These are phyloP conservation scores for Acleris emargana DNA, from an alignment of 2,888 invertebrate genomes.

Conservation along the genomic window DNA sequence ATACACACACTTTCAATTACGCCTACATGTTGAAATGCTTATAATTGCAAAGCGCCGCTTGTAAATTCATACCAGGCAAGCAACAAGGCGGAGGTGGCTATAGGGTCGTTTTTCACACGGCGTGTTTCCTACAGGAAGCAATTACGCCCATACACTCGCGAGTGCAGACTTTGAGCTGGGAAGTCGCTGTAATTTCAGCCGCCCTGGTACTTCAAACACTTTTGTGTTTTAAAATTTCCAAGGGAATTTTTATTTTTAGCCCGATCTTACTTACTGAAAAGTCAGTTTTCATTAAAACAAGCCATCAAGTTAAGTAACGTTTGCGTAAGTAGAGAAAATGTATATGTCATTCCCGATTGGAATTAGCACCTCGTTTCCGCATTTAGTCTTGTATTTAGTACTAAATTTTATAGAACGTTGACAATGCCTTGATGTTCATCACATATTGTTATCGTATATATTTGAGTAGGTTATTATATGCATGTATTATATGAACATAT, in stretches of 20 bases:
- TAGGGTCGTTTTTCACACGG: constrained; percentile 61
- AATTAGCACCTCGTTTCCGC: no score
- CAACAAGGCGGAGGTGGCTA: constrained; percentile 51
- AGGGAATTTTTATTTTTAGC: not conserved
- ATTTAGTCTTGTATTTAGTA: no score
- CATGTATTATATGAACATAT: no score
- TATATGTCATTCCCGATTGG: no score
- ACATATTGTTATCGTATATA: no score
- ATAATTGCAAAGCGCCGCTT: constrained; percentile 53
- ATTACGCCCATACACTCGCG: constrained; percentile 43
- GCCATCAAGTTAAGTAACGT: no score
- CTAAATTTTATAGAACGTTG: no score
- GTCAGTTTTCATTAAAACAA: not conserved
- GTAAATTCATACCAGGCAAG: constrained; percentile 46
- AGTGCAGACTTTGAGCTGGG: constrained; percentile 52
- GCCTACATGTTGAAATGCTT: constrained; percentile 35
- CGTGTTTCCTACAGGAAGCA: constrained; percentile 62
- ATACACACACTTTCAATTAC: not conserved
- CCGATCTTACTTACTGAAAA: not conserved
- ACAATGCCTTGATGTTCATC: no score
- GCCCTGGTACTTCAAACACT: constrained; percentile 48
- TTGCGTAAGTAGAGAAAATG: no score
- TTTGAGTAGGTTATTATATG: no score
- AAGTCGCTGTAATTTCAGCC: constrained; percentile 55
- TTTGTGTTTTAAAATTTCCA: constrained; percentile 1